Percentiles rank a stretch among this genome's conserved stretches.
phyloP scores from a whole-genome alignment of 2,113 vertebrate genomes.

The Chaenocephalus aceratus region DNA sequence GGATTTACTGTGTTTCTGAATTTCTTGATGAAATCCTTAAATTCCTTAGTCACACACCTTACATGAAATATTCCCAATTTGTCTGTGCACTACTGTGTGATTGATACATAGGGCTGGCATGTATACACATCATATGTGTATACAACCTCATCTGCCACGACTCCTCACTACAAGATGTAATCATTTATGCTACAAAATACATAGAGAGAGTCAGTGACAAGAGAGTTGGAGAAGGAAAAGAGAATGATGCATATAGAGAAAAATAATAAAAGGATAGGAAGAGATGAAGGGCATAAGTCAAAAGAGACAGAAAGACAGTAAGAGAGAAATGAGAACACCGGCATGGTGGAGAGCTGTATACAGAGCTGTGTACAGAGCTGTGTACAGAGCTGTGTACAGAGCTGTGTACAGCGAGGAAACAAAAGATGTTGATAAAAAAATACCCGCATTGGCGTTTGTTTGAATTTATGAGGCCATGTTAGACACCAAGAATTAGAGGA shows the following conservation, averaged over 20 bases:
- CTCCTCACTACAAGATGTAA: slow-evolving; percentile 19
- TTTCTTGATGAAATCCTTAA: too few species aligned
- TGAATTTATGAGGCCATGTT: slow-evolving; percentile 43
- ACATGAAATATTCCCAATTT: background rate
- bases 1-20: too few species aligned
- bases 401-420: background rate
- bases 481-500: slow-evolving; percentile 21
- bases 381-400: too few species aligned
- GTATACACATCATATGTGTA: background rate
- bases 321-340: background rate
- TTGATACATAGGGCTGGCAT: background rate
- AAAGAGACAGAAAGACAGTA: slow-evolving; percentile 3
- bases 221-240: background rate
- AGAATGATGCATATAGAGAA: background rate
- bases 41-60: too few species aligned
- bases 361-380: background rate
- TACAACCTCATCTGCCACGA: background rate
- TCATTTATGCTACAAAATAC: slow-evolving; percentile 22
- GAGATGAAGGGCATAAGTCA: slow-evolving; percentile 22
- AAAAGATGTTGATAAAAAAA: slow-evolving; percentile 43
- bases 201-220: background rate
- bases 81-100: background rate
- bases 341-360: slow-evolving; percentile 7
- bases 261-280: background rate
- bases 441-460: slow-evolving; percentile 8